A percentile compares a stretch with the other conserved stretches of the same genome.
Evolutionary conservation across 2,888 invertebrate species (phyloP).

Genomic region (Cryptophagus acutangulus): DNA sequence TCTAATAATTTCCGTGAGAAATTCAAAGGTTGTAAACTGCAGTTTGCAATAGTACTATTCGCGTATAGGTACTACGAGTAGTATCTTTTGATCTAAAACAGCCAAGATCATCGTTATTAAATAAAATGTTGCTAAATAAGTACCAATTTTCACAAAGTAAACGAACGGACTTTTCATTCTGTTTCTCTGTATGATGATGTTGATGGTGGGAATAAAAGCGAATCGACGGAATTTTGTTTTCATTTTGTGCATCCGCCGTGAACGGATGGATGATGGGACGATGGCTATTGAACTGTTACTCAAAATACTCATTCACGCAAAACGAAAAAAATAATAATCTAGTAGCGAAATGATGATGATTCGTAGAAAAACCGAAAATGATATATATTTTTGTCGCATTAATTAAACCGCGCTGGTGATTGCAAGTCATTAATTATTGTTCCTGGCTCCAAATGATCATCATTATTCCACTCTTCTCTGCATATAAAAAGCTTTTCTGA

Average conservation of each 20-base stretch:
- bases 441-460: no score
- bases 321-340: no score
- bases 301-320: slow-evolving; percentile 2
- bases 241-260: slow-evolving; percentile 14
- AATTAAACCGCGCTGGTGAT: no score
- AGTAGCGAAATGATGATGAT: no score
- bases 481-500: no score
- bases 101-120: slow-evolving; percentile 10
- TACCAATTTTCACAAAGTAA: slow-evolving; percentile 3
- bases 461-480: not conserved
- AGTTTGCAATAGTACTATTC: not conserved
- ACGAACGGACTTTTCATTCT: no score
- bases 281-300: slow-evolving; percentile 8
- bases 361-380: no score
- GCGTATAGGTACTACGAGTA: not conserved
- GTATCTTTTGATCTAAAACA: slow-evolving; percentile 5
- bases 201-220: slow-evolving; percentile 13
- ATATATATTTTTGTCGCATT: no score
- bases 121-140: slow-evolving; percentile 9
- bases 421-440: no score
- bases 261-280: no score
- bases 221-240: slow-evolving; percentile 12
- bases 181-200: no score
- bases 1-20: slow-evolving; percentile 5
- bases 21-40: slow-evolving; percentile 2